Percentiles rank a stretch among this genome's conserved stretches.
Evolutionary conservation across 2,797 vertebrate genomes (phyloP).

Genomic region (Pangasius macronema): DNA sequence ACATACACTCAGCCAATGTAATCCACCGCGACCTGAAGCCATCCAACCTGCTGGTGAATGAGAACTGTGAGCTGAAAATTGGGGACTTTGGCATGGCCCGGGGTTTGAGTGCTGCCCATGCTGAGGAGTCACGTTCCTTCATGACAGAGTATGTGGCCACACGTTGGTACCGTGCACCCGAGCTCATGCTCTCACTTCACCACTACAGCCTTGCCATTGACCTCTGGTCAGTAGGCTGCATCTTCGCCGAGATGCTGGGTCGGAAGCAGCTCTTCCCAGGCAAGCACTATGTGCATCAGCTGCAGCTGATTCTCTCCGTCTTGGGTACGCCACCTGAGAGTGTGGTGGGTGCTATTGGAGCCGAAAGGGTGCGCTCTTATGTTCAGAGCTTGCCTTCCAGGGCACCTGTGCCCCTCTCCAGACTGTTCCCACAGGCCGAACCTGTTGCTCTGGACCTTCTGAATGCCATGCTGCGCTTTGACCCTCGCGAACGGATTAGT

Average conservation of each 20-base stretch:
- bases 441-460: conserved; percentile 80
- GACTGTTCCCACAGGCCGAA: conserved; percentile 84
- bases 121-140: conserved; percentile 85
- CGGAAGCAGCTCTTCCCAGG: conserved; percentile 89
- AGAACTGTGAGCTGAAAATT: conserved; percentile 94
- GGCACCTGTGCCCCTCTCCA: conserved; percentile 78
- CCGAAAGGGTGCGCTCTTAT: conserved; percentile 86
- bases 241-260: conserved; percentile 91
- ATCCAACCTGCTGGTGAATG: conserved; percentile 88
- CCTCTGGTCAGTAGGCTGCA: conserved; percentile 92
- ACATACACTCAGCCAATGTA: conserved; percentile 91
- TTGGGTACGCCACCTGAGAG: conserved; percentile 85
- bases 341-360: conserved; percentile 82
- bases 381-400: conserved; percentile 84
- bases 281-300: conserved; percentile 90
- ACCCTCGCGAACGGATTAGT: conserved; percentile 81
- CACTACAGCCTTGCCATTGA: conserved; percentile 91
- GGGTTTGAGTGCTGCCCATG: conserved; percentile 82
- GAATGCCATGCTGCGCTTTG: conserved; percentile 82
- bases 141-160: conserved; percentile 96
- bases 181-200: conserved; percentile 89
- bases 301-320: conserved; percentile 88
- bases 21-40: conserved; percentile 93
- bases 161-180: conserved; percentile 91
- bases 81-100: conserved; percentile 94